Percentiles rank a stretch among this genome's conserved stretches.
These are phyloP conservation scores for Gastracanthus pulcherrimus DNA, from an alignment of 2,888 invertebrate genomes.

Conservation along the genomic window DNA sequence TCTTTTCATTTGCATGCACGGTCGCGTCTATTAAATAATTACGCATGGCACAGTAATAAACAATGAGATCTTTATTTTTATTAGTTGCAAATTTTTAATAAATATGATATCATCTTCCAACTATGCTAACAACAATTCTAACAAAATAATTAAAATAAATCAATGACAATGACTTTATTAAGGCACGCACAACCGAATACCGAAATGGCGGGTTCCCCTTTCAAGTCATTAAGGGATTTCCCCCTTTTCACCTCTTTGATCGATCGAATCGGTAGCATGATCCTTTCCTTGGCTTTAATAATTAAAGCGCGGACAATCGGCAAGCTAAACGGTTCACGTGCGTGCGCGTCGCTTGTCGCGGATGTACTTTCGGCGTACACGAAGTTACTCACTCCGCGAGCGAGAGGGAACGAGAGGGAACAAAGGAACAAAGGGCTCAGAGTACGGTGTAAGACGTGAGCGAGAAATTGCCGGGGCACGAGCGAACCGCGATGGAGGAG, in stretches of 20 bases:
- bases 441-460: slow-evolving; percentile 3
- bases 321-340: neutral
- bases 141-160: too few relatives aligned
- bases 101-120: too few relatives aligned
- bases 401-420: slow-evolving; percentile 7
- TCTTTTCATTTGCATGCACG: slow-evolving; percentile 22
- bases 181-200: neutral
- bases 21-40: neutral
- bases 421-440: slow-evolving; percentile 41
- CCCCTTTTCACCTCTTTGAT: neutral
- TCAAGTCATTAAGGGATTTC: neutral
- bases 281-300: neutral
- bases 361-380: slow-evolving; percentile 21
- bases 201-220: neutral
- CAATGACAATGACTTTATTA: neutral
- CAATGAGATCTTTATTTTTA: neutral
- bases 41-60: neutral
- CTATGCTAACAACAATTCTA: too few relatives aligned
- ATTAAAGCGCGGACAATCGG: slow-evolving; percentile 4
- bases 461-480: slow-evolving; percentile 10
- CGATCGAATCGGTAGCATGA: neutral
- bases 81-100: neutral
- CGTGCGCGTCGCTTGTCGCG: too few relatives aligned
- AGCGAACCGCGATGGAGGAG: neutral
- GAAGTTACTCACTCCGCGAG: neutral